These are phyloP conservation scores for Chaetogeoica ovagalla DNA, from an alignment of 2,888 invertebrate genomes.

Conservation along the genomic window DNA sequence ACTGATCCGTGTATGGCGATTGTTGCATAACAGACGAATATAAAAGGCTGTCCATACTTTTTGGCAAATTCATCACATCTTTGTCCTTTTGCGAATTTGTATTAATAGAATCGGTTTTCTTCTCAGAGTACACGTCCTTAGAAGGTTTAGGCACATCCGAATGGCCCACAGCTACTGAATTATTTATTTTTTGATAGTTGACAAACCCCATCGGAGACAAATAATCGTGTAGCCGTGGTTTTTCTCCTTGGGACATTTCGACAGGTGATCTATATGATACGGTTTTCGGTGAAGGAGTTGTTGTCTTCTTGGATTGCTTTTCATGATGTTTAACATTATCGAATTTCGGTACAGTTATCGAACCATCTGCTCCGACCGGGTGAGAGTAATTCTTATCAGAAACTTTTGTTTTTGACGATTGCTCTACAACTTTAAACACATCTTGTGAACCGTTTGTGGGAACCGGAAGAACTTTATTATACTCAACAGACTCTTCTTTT, in stretches of 20 bases:
- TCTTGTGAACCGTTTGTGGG: slow-evolving; percentile 1
- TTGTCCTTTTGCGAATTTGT: slow-evolving; percentile 33
- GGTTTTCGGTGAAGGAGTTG: slow-evolving; percentile 46
- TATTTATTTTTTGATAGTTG: slow-evolving; percentile 47
- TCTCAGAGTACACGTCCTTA: slow-evolving; percentile 26
- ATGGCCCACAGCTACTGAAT: slow-evolving; percentile 31
- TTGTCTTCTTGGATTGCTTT: slow-evolving; percentile 42
- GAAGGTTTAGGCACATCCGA: slow-evolving; percentile 22
- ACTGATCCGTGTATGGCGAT: slow-evolving; percentile 39
- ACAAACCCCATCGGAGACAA: slow-evolving; percentile 41
- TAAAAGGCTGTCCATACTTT: slow-evolving; percentile 37
- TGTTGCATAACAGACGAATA: slow-evolving; percentile 49
- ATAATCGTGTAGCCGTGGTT: slow-evolving; percentile 36
- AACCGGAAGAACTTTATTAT: slow-evolving; percentile 10
- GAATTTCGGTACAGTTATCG: slow-evolving; percentile 32
- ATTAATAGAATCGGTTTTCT: slow-evolving; percentile 33
- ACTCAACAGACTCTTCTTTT: slow-evolving; percentile 30
- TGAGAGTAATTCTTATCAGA: slow-evolving; percentile 31
- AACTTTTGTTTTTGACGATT: slow-evolving; percentile 15
- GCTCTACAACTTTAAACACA: slow-evolving; percentile 20
- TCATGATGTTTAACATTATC: slow-evolving; percentile 23
- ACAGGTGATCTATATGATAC: slow-evolving; percentile 25
- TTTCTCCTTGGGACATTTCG: slow-evolving; percentile 30
- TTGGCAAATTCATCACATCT: slow-evolving; percentile 30
- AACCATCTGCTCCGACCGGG: not conserved